phyloP scores from a whole-genome alignment of 2,888 invertebrate species.

The Sturmia bella region DNA sequence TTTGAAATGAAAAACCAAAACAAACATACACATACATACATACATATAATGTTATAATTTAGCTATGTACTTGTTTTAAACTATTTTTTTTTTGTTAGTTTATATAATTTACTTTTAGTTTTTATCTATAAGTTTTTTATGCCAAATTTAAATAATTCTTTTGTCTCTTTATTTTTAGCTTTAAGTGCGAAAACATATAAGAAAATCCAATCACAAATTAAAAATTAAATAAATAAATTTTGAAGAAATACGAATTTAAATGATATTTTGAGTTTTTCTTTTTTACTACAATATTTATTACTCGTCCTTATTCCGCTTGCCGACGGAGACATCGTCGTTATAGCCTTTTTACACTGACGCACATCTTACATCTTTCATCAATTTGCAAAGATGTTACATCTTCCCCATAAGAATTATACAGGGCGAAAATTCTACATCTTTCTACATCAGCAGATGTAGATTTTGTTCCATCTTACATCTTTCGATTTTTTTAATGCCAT shows the following conservation, averaged over 20 bases:
- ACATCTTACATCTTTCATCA: too few species aligned
- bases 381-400: too few species aligned
- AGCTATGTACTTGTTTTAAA: constrained; percentile 39
- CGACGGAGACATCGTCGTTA: too few species aligned
- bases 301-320: not conserved
- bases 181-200: constrained; percentile 59
- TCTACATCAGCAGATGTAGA: too few species aligned
- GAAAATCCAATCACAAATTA: constrained; percentile 22
- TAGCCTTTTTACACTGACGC: too few species aligned
- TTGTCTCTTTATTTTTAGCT: constrained; percentile 56
- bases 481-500: too few species aligned
- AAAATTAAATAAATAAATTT: constrained; percentile 40
- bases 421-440: too few species aligned
- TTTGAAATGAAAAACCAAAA: not conserved
- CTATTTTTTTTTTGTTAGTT: constrained; percentile 52
- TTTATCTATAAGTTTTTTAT: constrained; percentile 66
- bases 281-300: not conserved
- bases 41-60: not conserved
- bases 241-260: constrained; percentile 29
- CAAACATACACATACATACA: too few species aligned
- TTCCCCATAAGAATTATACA: too few species aligned
- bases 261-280: constrained; percentile 26
- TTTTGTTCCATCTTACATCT: too few species aligned
- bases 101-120: constrained; percentile 51
- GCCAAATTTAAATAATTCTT: constrained; percentile 65